Conservation (phyloP, 2,113 vertebrate species). For the Pituophis catenifer region DNA sequence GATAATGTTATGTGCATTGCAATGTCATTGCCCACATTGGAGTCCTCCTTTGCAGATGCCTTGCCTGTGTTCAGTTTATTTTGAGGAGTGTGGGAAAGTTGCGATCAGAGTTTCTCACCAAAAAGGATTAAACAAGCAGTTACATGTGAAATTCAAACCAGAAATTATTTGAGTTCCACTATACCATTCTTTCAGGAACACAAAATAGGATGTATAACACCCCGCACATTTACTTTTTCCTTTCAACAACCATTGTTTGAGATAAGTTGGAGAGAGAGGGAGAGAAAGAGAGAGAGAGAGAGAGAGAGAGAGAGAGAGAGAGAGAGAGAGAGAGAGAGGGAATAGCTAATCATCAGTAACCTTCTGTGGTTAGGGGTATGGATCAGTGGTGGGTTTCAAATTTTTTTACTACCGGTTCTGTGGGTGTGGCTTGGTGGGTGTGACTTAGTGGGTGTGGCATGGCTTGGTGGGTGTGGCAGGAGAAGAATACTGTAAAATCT, state of each 20-base stretch:
- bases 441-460: no score
- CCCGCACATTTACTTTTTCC: not conserved
- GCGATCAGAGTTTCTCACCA: not conserved
- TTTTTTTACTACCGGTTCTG: no score
- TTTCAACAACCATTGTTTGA: not conserved
- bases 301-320: no score
- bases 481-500: no score
- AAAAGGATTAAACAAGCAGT: not conserved
- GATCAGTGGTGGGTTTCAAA: not conserved
- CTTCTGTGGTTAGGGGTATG: not conserved
- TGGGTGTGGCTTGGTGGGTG: no score
- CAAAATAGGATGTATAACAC: not conserved
- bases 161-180: not conserved
- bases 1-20: not conserved
- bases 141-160: not conserved
- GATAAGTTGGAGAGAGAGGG: not conserved
- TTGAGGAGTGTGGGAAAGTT: not conserved
- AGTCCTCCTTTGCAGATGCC: not conserved
- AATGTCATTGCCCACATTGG: not conserved
- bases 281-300: no score
- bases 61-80: not conserved
- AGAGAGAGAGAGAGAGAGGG: no score
- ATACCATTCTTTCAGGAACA: not conserved
- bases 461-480: no score
- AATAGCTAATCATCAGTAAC: not conserved